Conservation (phyloP, 2,888 invertebrate species). For the Idaea aversata region DNA sequence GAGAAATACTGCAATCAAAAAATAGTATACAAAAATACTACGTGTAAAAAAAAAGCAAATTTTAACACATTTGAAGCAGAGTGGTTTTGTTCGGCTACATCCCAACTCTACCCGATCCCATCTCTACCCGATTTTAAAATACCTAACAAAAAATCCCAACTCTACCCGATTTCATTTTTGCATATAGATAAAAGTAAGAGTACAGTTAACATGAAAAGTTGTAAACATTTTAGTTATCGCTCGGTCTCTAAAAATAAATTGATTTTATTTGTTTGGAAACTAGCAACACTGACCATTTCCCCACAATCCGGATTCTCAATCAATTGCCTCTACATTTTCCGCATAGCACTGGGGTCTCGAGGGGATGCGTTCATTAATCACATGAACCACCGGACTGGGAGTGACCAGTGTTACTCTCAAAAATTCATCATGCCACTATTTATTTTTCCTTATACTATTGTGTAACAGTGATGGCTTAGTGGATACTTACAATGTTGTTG, state of each 20-base stretch:
- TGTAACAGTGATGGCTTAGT: background rate
- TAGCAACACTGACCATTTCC: conserved; percentile 7
- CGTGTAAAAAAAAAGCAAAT: no score
- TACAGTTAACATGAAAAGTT: no score
- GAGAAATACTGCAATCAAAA: no score
- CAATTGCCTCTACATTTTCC: conserved; percentile 47
- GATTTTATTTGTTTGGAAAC: background rate
- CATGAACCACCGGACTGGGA: conserved; percentile 41
- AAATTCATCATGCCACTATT: conserved; percentile 50
- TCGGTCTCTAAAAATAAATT: background rate
- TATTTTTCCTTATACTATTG: background rate
- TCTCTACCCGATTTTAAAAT: no score
- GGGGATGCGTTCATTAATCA: conserved; percentile 55
- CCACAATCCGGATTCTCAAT: conserved; percentile 35
- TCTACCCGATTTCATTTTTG: no score
- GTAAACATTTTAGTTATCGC: no score
- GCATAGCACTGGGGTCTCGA: conserved; percentile 38
- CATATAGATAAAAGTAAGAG: no score
- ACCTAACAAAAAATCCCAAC: no score
- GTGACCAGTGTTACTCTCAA: conserved; percentile 48
- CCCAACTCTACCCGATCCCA: no score
- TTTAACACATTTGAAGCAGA: no score
- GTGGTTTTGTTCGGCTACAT: no score
- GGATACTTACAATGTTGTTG: background rate
- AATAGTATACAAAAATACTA: no score